phyloP scores from a whole-genome alignment of 2,797 vertebrate genomes.

The Lacerta bilineata region DNA sequence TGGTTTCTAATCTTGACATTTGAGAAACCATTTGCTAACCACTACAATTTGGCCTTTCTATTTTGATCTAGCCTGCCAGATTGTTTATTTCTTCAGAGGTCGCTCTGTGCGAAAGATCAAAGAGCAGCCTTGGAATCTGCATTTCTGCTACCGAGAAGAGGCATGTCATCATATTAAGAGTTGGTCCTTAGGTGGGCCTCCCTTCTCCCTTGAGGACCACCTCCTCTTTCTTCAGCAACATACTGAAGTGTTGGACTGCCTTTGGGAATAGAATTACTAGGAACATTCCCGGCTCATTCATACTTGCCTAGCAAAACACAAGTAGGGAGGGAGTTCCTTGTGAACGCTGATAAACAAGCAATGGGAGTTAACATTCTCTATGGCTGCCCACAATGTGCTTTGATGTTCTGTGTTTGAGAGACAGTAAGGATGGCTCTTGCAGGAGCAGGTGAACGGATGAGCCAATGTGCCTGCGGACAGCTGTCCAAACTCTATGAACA shows the following conservation, averaged over 20 bases:
- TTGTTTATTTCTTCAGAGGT: constrained; percentile 39
- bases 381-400: background rate
- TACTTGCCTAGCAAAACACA: constrained; percentile 22
- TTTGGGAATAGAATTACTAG: constrained; percentile 15
- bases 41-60: rapidly evolving
- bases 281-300: constrained; percentile 28
- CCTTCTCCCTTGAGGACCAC: constrained; percentile 13
- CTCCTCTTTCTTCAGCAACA: constrained; percentile 46
- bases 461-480: background rate
- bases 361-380: background rate
- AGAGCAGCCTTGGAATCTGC: background rate
- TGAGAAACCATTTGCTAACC: constrained; percentile 42
- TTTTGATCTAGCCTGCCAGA: constrained; percentile 35
- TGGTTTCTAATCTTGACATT: constrained; percentile 1
- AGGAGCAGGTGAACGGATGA: background rate
- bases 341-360: background rate
- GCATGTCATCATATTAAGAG: constrained; percentile 21
- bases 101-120: background rate
- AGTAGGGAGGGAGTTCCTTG: background rate
- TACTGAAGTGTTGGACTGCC: background rate
- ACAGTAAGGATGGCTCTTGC: constrained; percentile 38
- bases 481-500: background rate
- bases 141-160: constrained; percentile 9
- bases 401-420: constrained; percentile 14
- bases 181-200: background rate